Evolutionary conservation across 1,140 invertebrate species (phyloP).

Genomic region (Cotesia chilonis): DNA sequence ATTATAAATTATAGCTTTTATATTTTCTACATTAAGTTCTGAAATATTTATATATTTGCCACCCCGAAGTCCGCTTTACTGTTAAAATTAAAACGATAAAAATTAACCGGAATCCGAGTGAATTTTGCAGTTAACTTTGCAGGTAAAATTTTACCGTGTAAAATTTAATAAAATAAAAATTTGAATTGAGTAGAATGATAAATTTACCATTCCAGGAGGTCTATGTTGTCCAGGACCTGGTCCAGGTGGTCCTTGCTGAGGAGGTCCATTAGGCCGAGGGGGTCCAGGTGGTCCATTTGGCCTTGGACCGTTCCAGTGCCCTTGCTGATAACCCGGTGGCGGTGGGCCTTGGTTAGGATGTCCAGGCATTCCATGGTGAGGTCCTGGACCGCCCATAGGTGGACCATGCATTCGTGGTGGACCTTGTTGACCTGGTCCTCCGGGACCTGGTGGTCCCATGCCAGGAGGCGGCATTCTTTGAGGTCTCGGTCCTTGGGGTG

Average conservation of each 20-base stretch:
- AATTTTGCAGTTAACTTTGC: no score
- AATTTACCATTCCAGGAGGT: constrained; percentile 74
- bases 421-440: constrained; percentile 55
- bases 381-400: constrained; percentile 70
- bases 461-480: constrained; percentile 73
- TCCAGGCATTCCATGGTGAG: constrained; percentile 64
- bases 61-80: no score
- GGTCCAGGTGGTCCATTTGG: constrained; percentile 68
- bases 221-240: constrained; percentile 72
- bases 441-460: constrained; percentile 66
- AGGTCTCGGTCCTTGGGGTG: constrained; percentile 72
- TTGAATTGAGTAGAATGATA: constrained; percentile 27
- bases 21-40: no score
- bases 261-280: constrained; percentile 65
- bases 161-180: background rate
- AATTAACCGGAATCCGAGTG: no score
- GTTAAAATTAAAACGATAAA: no score
- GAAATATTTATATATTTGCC: no score
- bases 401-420: constrained; percentile 72
- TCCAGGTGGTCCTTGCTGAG: constrained; percentile 68
- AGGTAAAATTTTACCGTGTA: no score
- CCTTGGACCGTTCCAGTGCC: constrained; percentile 70
- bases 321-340: constrained; percentile 69
- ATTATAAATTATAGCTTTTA: no score
- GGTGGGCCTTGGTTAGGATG: constrained; percentile 67